Conservation (phyloP, 2,113 vertebrate species). For the Raja brachyura region DNA sequence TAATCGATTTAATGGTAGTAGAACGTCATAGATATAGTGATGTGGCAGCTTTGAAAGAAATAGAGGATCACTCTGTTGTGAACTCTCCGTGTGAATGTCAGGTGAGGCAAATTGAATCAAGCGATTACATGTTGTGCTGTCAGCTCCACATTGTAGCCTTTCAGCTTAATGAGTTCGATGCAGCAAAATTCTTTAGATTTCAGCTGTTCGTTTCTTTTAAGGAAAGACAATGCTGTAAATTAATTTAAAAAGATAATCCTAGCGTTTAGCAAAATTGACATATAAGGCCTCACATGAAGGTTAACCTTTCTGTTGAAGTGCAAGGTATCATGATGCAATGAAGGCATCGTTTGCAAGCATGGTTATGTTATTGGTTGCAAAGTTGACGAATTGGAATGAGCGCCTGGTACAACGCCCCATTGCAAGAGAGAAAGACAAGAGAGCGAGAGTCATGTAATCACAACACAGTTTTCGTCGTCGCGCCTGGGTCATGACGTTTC, state of each 20-base stretch:
- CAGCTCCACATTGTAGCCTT: neutral
- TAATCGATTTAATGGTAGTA: too few species aligned
- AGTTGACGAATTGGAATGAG: conserved; percentile 6
- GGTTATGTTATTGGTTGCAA: conserved; percentile 2
- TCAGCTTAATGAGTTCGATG: neutral
- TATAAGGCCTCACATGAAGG: neutral
- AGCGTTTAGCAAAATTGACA: neutral
- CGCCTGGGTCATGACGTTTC: neutral
- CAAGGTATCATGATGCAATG: neutral
- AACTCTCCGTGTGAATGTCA: neutral
- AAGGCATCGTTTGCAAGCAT: neutral
- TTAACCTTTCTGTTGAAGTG: neutral
- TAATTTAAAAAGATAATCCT: neutral
- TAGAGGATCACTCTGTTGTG: neutral
- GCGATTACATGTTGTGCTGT: neutral
- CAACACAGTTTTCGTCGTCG: neutral
- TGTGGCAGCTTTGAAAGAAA: too few species aligned
- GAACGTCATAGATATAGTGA: too few species aligned
- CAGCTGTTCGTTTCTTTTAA: neutral
- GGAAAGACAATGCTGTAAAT: neutral
- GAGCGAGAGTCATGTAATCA: neutral
- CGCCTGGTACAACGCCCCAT: conserved; percentile 2
- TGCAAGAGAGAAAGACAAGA: neutral
- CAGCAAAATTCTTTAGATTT: neutral
- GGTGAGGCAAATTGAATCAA: neutral